A percentile compares a stretch with the other conserved stretches of the same genome.
Conservation (phyloP, 2,113 vertebrate genomes). For the Callospermophilus lateralis region DNA sequence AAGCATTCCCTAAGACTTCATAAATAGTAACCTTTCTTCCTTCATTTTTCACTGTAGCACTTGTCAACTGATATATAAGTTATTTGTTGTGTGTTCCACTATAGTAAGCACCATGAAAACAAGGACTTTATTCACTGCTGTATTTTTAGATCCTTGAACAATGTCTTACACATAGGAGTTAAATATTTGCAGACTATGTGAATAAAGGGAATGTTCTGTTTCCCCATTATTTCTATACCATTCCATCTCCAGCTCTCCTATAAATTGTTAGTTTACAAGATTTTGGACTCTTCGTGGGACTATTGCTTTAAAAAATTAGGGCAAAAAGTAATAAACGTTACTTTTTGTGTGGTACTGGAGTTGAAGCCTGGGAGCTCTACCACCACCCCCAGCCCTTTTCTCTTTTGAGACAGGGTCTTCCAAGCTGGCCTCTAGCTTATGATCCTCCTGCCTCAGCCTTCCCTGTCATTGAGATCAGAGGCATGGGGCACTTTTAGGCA, state of each 20-base stretch:
- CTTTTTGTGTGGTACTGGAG: background rate
- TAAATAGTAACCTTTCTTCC: background rate
- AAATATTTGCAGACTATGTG: background rate
- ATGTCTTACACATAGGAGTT: background rate
- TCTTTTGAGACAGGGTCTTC: too few species aligned
- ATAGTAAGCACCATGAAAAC: background rate
- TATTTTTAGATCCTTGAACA: background rate
- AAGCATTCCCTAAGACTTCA: background rate
- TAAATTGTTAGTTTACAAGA: background rate
- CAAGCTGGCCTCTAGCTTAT: too few species aligned
- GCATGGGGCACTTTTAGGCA: background rate
- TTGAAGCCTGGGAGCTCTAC: background rate
- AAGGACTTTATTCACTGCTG: background rate
- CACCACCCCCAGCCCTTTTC: background rate
- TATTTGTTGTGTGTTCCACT: background rate
- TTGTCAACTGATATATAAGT: background rate
- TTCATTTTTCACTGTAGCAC: background rate
- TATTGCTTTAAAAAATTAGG: background rate
- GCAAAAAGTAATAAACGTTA: background rate
- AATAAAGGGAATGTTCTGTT: conserved; percentile 35
- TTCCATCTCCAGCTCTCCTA: background rate
- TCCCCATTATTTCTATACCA: background rate
- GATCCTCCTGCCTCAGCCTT: too few species aligned
- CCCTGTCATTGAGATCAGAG: too few species aligned
- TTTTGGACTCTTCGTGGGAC: background rate